Evolutionary conservation across 2,797 vertebrate species (phyloP), one percentile per base, ranked within the genome.

Genomic region (Australoheros facetus): DNA sequence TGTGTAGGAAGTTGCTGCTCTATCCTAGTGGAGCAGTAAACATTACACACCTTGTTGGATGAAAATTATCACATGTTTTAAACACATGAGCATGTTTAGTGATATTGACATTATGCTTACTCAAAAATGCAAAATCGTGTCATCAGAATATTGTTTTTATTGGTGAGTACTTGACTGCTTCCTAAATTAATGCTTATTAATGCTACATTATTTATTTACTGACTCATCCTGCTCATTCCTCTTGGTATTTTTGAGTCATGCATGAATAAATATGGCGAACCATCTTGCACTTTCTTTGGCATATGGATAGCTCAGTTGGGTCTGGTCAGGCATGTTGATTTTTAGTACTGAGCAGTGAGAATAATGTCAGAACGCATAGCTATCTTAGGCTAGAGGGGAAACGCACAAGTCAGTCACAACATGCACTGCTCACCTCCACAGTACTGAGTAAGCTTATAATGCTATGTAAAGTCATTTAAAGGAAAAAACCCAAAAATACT

Each of bases 211-310:
- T 48, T 66, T 66, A 66, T 66, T 48, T 48, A 66, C 16, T 66
- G 23, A 66, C 39, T 2, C 37, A 28, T 66, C 1, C 11, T 48
- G 23, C 39, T 45, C 42, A 45, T 16, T 13, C 42, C 42, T 12
- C 8, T 66, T 12, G 39, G 60, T 48, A 5, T 45, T 48, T 19
- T 42, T 66, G 60, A 66, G 3, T 66, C 23, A 45, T 48, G 23
- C 23, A 0, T 66, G 16, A 64, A 39, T 42, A 45, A 64, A 45
- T 28, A 45, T 45, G 21, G 0, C 0, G 0, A 45, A 28, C 39
- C 2, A 28, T 53, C 51, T 53, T n/a, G 51, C 4, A 10, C 2
- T n/a, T 53, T 53, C 51, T 53, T 53, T 53, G 51, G 51, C 51
- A 53, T 53, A 53, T 53, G 51, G 51, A 19, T n/a, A 53, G 17